phyloP scores from a whole-genome alignment of 2,797 vertebrate genomes.

The Anas capensis region DNA sequence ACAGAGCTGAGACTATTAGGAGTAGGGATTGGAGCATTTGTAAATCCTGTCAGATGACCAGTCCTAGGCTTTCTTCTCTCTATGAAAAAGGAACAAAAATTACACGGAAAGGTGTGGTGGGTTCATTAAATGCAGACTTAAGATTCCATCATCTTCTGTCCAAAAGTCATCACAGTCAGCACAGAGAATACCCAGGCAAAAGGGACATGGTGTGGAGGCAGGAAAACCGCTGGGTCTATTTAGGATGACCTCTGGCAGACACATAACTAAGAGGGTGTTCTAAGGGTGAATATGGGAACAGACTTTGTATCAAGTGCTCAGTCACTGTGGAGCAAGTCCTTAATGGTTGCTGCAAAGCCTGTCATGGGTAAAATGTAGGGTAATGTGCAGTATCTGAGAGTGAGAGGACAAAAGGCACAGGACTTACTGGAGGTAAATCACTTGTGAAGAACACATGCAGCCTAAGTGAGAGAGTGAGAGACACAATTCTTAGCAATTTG shows the following conservation, averaged over 20 bases:
- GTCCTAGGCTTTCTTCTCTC: not conserved
- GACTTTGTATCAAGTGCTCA: not conserved
- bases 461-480: not conserved
- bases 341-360: not conserved
- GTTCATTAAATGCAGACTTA: not conserved
- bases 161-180: not conserved
- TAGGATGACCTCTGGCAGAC: not conserved
- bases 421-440: not conserved
- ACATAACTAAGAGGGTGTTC: not conserved
- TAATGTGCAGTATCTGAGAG: not conserved
- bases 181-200: not conserved
- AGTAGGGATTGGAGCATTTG: not conserved
- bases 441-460: not conserved
- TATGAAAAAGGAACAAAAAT: not conserved
- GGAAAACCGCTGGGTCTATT: not conserved
- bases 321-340: not conserved
- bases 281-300: not conserved
- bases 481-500: not conserved
- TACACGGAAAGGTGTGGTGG: accelerated
- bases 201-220: not conserved
- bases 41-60: not conserved
- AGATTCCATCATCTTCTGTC: not conserved
- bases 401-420: not conserved
- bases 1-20: not conserved
- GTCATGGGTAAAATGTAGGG: not conserved